Base-by-base conservation (phyloP, 1,140 invertebrate genomes). In the Drosophila lini region DNA sequence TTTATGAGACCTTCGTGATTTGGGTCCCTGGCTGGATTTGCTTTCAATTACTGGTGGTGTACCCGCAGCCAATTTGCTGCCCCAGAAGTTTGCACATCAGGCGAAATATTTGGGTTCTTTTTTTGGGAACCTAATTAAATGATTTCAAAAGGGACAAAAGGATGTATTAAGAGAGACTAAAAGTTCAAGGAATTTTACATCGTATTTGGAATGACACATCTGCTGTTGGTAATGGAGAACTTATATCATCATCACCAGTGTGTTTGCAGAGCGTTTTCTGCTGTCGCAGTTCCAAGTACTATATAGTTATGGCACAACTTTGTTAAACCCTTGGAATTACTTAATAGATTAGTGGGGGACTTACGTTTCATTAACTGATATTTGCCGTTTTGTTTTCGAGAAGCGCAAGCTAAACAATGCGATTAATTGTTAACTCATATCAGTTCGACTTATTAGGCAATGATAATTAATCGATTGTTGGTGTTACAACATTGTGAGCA, bases 61-160 rank as follows among this genome's bases (percentile, higher is more conserved):
- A 79, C 82, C 83, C 80, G 76, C 83, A 88, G 80, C 69, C 79
- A 79, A 71, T 80, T 74, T 68, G 81, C 74, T 58, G 64, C 59
- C 59, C 48, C 32, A 65, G 73, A 83, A 78, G 62, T 82, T 70
- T 52, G 67, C 62, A 60, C 68, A 80, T 74, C 71, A 80, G 55
- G 57, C 60, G 50, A 74, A 81, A 74, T 62, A 53, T 67, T 62
- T 78, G 38, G 7, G 42, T 11, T 48, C 56, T 53, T 44, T 41
- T 25, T 9, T 3, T 4, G 9, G 10, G 34, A 44, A 8, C 50
- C 64, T 64, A 64, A 83, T 77, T 84, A 71, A 80, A 73, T 63
- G 71, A 68, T 73, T 68, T 59, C 9, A 55, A 32, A 36, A 60
- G 48, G 28, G 15, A 48, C 22, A n/a, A 11, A 28, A 50, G 44